Evolutionary conservation across 2,113 vertebrate species (phyloP), one percentile per base, ranked within the genome.

Genomic region (Myotis brandtii): DNA sequence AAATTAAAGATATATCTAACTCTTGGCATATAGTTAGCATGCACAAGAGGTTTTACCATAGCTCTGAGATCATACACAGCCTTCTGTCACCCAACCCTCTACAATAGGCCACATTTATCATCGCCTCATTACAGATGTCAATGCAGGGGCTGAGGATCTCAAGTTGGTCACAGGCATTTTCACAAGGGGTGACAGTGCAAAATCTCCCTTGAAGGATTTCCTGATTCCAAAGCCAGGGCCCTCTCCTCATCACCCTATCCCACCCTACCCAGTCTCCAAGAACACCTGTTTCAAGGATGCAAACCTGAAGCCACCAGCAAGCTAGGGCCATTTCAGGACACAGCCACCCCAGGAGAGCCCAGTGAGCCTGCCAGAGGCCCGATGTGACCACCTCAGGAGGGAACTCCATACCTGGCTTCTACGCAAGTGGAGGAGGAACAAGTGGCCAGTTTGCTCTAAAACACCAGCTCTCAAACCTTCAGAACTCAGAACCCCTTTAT

Each of bases 351-450:
- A 25, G 50, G 23, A 73, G n/a, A 37, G n/a, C 32, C 7, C 0
- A 88, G 40, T 2, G 0, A 27, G 75, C 40, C 8, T 25, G 20
- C 32, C 50, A n/a, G n/a, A 48, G n/a, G 17, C 64, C 86, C 1
- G 0, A 0, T 0, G 9, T 1, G 50, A 46, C 70, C 50, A 13
- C 17, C 37, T 6, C 48, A 13, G 69, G 13, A 34, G 2, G 11
- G 20, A 10, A 1, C 34, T 34, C 30, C 30, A 92, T 4, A 13
- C n/a, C 3, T 27, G 10, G 64, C 30, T 62, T 30, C 25, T 2
- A 32, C 6, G 5, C 59, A 17, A 11, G 48, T 16, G 7, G 66
- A 5, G 23, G 37, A 56, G 46, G 17, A n/a, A 16, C 86, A 79
- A 21, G 52, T 3, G 27, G 54, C 25, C 23, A 16, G 50, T 23